phyloP scores from a whole-genome alignment of 2,797 vertebrate species.

The Lates japonicus region DNA sequence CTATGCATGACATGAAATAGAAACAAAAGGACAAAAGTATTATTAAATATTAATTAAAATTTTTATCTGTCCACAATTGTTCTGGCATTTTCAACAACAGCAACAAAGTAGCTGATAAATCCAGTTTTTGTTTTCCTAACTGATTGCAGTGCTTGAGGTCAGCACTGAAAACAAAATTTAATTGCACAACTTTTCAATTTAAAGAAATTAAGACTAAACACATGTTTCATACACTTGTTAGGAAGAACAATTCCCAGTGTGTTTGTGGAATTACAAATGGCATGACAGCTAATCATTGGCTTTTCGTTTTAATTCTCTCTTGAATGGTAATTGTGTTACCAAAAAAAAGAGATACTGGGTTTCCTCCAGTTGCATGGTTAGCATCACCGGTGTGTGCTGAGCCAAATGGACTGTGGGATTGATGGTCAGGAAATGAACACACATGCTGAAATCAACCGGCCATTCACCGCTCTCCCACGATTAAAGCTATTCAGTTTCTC shows the following conservation, averaged over 20 bases:
- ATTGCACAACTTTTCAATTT: slow-evolving; percentile 47
- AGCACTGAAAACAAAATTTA: slow-evolving; percentile 47
- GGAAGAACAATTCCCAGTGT: slow-evolving; percentile 52
- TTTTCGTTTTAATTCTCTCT: slow-evolving; percentile 73
- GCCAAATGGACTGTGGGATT: slow-evolving; percentile 81
- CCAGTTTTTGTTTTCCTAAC: slow-evolving; percentile 46
- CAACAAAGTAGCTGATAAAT: slow-evolving; percentile 45
- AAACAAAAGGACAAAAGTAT: slow-evolving; percentile 52
- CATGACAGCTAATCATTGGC: slow-evolving; percentile 65
- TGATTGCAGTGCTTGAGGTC: slow-evolving; percentile 67
- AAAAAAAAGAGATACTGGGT: slow-evolving; percentile 63
- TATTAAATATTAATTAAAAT: slow-evolving; percentile 55
- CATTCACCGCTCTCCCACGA: slow-evolving; percentile 75
- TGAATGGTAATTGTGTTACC: slow-evolving; percentile 71
- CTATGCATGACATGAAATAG: slow-evolving; percentile 31
- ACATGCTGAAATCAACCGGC: slow-evolving; percentile 81
- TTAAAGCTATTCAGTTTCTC: slow-evolving; percentile 80
- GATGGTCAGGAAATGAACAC: slow-evolving; percentile 85
- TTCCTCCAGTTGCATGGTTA: slow-evolving; percentile 78
- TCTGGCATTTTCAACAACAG: slow-evolving; percentile 47
- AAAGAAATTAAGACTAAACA: slow-evolving; percentile 45
- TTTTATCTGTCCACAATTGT: slow-evolving; percentile 28
- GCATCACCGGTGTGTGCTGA: slow-evolving; percentile 70
- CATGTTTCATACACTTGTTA: slow-evolving; percentile 50
- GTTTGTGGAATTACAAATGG: slow-evolving; percentile 65